Base-by-base conservation (phyloP, 2,888 invertebrate species). In the Amiota minor region DNA sequence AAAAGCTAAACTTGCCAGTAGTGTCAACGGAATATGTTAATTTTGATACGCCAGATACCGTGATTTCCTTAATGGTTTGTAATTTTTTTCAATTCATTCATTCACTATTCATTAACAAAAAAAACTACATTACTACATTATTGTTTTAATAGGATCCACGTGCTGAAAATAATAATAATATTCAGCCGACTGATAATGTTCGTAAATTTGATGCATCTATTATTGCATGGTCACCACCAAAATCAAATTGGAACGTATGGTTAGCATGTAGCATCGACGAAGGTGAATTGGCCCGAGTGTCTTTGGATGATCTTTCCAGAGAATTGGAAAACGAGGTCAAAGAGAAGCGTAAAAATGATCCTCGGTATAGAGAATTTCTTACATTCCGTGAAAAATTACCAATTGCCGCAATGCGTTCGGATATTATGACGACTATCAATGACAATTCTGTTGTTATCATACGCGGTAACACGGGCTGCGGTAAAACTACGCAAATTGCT, bases 221-320 rank as follows among this genome's bases (percentile, higher is more conserved):
- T 0, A 97, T 99, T 1, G 93, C 97, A 0, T 99, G 99, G 99
- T 96, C 97, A 0, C 99, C 99, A 1, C 98, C 99, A 0, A 94
- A 95, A 83, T 93, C 93, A 6, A 99, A 99, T 89, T 99, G 99
- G 98, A 98, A 99, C 89, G 95, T 98, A 0, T 99, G 99, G 99
- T 95, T 94, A 16, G 95, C 94, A 0, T 97, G 97, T 85, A 99
- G 99, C 88, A 98, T 99, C 84, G 93, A 99, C 82, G 98, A 99
- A 88, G 98, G 98, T 0, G 95, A 94, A 1, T 87, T 96, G 74
- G 94, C 96, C 0, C 91, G 92, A 0, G 92, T 92, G 0, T 90
- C 91, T 6, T 89, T 95, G 67, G 95, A 95, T 1, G 90, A 92
- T 49, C 90, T 95, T 62, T 97, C 97, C 79, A 89, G 92, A 1